Evolutionary conservation across 2,113 vertebrate genomes (phyloP), one percentile per base, ranked within the genome.

Genomic region (Heteronetta atricapilla): DNA sequence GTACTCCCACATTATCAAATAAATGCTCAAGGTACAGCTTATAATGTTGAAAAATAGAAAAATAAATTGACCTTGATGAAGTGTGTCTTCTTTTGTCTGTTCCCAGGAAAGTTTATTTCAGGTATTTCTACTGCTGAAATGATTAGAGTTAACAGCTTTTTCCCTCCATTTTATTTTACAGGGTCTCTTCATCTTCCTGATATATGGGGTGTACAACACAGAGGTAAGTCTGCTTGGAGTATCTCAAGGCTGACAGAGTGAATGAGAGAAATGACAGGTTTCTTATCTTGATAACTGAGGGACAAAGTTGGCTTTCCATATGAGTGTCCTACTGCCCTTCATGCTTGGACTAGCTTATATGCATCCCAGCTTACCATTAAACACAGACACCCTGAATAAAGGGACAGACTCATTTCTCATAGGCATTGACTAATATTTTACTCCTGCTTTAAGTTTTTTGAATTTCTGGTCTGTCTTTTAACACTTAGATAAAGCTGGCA

Each of bases 241-340:
- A 98, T 98, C 99, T 99, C 99, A 99, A 99, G 99, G 99, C 99
- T 99, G 99, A 99, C 98, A 99, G 98, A 98, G 98, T 99, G 99
- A 99, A 99, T 98, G 99, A 99, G 99, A 98, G 99, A 99, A 99
- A 99, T 99, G 99, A 99, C 99, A 99, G 99, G 98, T 99, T 99
- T 99, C 99, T 99, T 99, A 99, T 99, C 98, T 98, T 99, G 98
- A 99, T 98, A 98, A 98, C 98, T 98, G 98, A 98, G 98, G 98
- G 97, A 98, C 98, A 97, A 97, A 97, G 96, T 97, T 98, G 98
- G 98, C 98, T 98, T 98, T 98, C 98, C 98, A 98, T 98, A 96
- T 68, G 96, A 98, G 98, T 98, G 98, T 99, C 98, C 98, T 97
- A 97, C 98, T 99, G 99, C 99, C 99, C 99, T 99, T 99, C 99